A percentile compares a stretch with the other conserved stretches of the same genome.
phyloP scores from a whole-genome alignment of 2,888 invertebrate genomes.

The Meandrusa payeni region DNA sequence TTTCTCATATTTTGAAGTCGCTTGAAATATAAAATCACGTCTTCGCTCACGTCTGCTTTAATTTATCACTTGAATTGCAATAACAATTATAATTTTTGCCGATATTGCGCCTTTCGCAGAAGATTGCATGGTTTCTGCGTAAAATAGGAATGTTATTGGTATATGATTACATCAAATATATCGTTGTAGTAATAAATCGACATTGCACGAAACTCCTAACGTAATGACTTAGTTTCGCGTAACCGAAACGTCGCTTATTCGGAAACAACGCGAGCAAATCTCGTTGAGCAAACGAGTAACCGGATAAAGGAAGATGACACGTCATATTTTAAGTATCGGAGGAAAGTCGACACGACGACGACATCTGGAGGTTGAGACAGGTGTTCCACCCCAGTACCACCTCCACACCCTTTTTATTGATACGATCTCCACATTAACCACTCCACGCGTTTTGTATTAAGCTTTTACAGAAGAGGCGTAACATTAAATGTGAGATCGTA shows the following conservation, averaged over 20 bases:
- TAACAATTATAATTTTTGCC: no score
- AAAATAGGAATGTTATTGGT: no score
- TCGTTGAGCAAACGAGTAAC: conserved; percentile 61
- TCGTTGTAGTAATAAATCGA: no score
- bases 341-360: conserved; percentile 56
- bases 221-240: conserved; percentile 32
- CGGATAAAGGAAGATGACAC: conserved; percentile 60
- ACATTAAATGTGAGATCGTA: conserved; percentile 55
- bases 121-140: no score
- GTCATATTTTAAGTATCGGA: conserved; percentile 72
- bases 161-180: no score
- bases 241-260: conserved; percentile 42
- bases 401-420: conserved; percentile 57
- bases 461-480: conserved; percentile 50
- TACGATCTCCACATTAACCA: conserved; percentile 66
- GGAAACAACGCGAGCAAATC: conserved; percentile 53
- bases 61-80: no score
- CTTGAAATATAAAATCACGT: no score
- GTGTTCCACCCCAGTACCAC: conserved; percentile 38
- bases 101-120: no score
- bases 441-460: conserved; percentile 61
- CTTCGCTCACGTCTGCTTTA: no score
- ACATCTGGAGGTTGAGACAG: conserved; percentile 52
- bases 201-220: background rate
- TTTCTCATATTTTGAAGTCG: no score